Evolutionary conservation across 2,113 vertebrate genomes (phyloP).

Genomic region (Chaenocephalus aceratus): DNA sequence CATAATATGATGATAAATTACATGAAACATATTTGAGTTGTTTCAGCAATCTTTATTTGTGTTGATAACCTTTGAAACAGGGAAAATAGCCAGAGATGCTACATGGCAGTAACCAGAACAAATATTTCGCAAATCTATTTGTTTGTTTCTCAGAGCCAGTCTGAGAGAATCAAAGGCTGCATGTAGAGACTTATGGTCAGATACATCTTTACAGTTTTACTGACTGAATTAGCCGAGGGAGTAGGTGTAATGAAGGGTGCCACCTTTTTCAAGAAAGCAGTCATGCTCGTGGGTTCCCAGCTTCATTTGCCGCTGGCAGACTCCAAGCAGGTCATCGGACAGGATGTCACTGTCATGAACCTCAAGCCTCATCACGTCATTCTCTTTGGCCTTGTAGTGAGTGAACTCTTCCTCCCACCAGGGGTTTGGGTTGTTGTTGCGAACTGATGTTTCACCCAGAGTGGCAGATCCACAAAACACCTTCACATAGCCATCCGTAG

Average conservation of each 20-base stretch:
- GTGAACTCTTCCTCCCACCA: conserved; percentile 51
- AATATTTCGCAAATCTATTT: too few species aligned
- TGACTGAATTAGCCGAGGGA: too few species aligned
- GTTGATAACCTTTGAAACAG: too few species aligned
- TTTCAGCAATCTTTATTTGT: too few species aligned
- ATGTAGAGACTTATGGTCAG: not conserved
- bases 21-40: too few species aligned
- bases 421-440: conserved; percentile 31
- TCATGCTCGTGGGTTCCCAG: too few species aligned
- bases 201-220: too few species aligned
- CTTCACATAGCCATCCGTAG: conserved; percentile 51
- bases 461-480: conserved; percentile 25
- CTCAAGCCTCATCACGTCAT: conserved; percentile 45
- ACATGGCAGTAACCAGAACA: too few species aligned
- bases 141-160: not conserved
- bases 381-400: conserved; percentile 1
- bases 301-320: not conserved
- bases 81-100: too few species aligned
- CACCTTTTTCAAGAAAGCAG: too few species aligned
- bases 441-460: conserved; percentile 38
- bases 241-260: too few species aligned
- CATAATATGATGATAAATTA: too few species aligned
- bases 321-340: conserved; percentile 46
- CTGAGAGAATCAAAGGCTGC: not conserved
- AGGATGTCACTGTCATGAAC: conserved; percentile 22